Percentiles rank a stretch among this genome's conserved stretches.
These are phyloP conservation scores for Drosophila diplacantha DNA, from an alignment of 2,888 invertebrate species.

Conservation along the genomic window DNA sequence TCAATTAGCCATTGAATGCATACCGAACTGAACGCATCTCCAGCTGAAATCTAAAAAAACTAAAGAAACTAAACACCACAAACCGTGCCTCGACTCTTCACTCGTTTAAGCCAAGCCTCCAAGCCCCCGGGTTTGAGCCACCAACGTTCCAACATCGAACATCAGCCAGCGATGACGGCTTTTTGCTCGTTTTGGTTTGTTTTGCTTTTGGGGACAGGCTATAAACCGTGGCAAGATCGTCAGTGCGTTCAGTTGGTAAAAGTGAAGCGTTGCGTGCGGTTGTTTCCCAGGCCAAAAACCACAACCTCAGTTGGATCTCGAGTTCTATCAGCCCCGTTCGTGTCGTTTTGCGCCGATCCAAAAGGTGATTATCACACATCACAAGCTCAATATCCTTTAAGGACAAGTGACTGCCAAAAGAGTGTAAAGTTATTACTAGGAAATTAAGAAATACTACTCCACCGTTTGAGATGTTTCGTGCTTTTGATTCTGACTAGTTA, in stretches of 20 bases:
- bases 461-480: not conserved
- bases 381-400: slow-evolving; percentile 22
- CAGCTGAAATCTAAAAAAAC: slow-evolving; percentile 6
- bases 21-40: slow-evolving; percentile 21
- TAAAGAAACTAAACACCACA: slow-evolving; percentile 5
- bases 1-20: slow-evolving; percentile 49
- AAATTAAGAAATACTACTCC: not conserved
- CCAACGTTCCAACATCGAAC: slow-evolving; percentile 46
- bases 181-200: slow-evolving; percentile 36
- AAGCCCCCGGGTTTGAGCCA: slow-evolving; percentile 47
- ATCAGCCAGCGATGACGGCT: slow-evolving; percentile 23
- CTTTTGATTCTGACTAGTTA: not conserved
- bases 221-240: slow-evolving; percentile 78
- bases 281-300: slow-evolving; percentile 40
- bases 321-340: slow-evolving; percentile 18
- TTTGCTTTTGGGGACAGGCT: slow-evolving; percentile 75
- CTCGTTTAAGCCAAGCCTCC: slow-evolving; percentile 20
- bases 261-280: slow-evolving; percentile 77
- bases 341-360: slow-evolving; percentile 29
- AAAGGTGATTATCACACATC: slow-evolving; percentile 35
- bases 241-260: slow-evolving; percentile 77
- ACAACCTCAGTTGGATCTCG: slow-evolving; percentile 24
- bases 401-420: slow-evolving; percentile 26
- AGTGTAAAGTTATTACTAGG: slow-evolving; percentile 1
- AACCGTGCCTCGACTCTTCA: slow-evolving; percentile 5